These are phyloP conservation scores for Callorhinus ursinus DNA, from an alignment of 2,113 vertebrate genomes.

Conservation along the genomic window DNA sequence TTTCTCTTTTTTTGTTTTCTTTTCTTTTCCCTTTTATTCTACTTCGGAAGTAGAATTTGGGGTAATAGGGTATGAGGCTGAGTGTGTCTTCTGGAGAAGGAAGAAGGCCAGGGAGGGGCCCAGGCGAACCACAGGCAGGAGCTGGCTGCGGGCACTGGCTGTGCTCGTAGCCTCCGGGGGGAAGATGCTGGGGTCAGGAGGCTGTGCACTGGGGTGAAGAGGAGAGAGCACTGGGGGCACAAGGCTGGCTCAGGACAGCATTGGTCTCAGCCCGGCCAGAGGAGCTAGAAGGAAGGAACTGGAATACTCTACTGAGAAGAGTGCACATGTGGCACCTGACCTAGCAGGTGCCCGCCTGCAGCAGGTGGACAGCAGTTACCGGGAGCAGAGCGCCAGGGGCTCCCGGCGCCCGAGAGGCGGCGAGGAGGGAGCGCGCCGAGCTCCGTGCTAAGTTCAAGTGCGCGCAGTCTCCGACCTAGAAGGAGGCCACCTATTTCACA, in stretches of 20 bases:
- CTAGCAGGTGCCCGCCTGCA: not conserved
- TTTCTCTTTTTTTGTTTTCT: not conserved
- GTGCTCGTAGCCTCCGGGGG: not conserved
- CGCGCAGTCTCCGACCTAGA: not conserved
- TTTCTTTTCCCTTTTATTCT: not conserved
- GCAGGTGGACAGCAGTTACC: not conserved
- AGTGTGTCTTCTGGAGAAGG: not conserved
- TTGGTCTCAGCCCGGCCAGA: not conserved
- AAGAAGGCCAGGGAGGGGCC: not conserved
- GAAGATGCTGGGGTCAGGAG: not conserved
- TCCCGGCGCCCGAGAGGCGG: not conserved
- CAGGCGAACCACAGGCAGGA: not conserved
- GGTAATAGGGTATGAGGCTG: not conserved
- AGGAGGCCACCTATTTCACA: not conserved
- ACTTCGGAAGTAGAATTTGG: not conserved
- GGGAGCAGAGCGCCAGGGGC: rapidly evolving
- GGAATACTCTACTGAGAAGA: not conserved
- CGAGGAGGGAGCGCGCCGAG: not conserved
- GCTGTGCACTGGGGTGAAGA: not conserved
- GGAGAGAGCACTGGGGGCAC: not conserved
- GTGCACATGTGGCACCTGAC: rapidly evolving
- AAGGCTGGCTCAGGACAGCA: not conserved
- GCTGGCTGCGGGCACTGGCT: not conserved
- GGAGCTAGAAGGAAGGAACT: not conserved
- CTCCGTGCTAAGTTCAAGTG: not conserved